Evolutionary conservation across 2,797 vertebrate species (phyloP).

Genomic region (Scolopax bukidnonensis): DNA sequence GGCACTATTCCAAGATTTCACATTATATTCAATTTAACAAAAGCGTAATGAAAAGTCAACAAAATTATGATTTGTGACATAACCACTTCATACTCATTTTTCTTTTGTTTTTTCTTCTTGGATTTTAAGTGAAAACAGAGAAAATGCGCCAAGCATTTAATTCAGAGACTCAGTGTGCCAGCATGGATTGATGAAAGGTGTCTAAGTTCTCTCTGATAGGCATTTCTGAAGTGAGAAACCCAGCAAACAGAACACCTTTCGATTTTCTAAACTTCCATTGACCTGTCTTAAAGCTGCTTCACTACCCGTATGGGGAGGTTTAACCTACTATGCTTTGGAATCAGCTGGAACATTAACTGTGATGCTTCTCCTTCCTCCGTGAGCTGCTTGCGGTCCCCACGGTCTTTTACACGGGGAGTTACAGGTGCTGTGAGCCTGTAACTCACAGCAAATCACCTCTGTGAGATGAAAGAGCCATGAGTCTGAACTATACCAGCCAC

Average conservation of each 20-base stretch:
- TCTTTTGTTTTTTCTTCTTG: neutral
- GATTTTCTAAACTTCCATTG: neutral
- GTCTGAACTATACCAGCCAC: neutral
- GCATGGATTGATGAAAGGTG: neutral
- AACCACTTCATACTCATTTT: neutral
- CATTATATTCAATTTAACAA: neutral
- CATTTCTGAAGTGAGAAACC: neutral
- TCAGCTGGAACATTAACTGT: slow-evolving; percentile 9
- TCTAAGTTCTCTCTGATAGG: neutral
- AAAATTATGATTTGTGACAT: neutral
- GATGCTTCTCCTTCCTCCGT: neutral
- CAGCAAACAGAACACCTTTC: neutral
- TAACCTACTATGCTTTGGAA: slow-evolving; percentile 49
- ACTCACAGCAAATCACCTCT: neutral
- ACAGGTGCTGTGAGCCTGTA: neutral
- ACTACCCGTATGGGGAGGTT: neutral
- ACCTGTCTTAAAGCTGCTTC: slow-evolving; percentile 14
- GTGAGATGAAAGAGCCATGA: neutral
- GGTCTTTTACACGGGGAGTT: slow-evolving; percentile 1
- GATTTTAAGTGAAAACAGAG: neutral
- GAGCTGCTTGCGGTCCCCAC: neutral
- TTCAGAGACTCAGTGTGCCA: neutral
- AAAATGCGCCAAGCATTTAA: neutral
- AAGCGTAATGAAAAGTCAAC: neutral
- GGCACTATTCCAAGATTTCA: neutral